Evolutionary conservation across 2,888 invertebrate genomes (phyloP), one percentile per base, ranked within the genome.

Genomic region (Melieria picta): DNA sequence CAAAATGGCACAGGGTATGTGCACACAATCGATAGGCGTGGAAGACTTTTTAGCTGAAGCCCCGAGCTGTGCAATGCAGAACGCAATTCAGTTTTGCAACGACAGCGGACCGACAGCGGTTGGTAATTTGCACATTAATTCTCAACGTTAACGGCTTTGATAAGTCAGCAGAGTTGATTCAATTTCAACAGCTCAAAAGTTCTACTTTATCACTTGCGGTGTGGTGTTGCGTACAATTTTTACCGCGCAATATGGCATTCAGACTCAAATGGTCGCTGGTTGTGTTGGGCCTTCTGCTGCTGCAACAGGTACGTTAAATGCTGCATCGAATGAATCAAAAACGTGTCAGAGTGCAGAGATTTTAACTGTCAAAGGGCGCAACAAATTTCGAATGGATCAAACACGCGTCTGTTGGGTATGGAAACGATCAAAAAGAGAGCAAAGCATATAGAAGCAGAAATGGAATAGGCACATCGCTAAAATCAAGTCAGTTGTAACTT

Each of bases 41-140:
- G 60, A 50, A 67, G 61, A 67, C 45, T 61, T 67, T 67, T 52
- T 67, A 67, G 50, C 61, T 30, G 30, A 30, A 30, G 30, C 30
- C 30, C 3, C 30, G 30, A 30, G 30, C 30, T 30, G 30, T 30
- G 50, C 60, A 61, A 56, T 68, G 16, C 63, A 57, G 74, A 72
- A 74, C 73, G 74, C 70, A 75, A 75, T 75, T 76, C 77, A 79
- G 79, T 78, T 75, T 76, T 73, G 72, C 76, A 75, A 71, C 72
- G 74, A 75, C 76, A 70, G 75, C 72, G 75, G 71, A 74, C 64
- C 30, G 30, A 30, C 30, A 30, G 72, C 48, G 74, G 56, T 64
- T 68, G 74, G 75, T 30, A 30, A 30, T 30, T 30, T 30, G 3
- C 30, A 30, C 30, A 30, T 30, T 30, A 30, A 3, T 30, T 3